Conservation (phyloP, 2,888 invertebrate genomes). For the Pogonocherus hispidulus region DNA sequence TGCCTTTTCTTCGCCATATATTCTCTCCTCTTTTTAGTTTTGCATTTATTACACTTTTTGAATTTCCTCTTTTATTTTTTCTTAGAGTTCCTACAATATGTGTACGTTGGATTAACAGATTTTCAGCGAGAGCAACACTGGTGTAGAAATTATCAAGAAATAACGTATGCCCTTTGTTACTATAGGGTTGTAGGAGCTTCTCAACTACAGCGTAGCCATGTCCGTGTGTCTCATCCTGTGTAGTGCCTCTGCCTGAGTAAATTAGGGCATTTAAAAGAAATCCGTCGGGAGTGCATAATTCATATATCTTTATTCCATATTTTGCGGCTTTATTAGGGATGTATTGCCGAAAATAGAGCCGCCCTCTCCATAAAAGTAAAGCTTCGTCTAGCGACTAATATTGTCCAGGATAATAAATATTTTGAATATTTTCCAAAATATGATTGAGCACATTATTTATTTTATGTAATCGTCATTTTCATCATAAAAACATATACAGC, state of each 20-base stretch:
- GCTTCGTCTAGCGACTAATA: slow-evolving; percentile 11
- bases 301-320: slow-evolving; percentile 21
- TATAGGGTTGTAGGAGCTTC: neutral
- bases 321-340: slow-evolving; percentile 13
- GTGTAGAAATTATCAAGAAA: slow-evolving; percentile 18
- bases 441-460: too few relatives aligned
- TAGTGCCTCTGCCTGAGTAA: slow-evolving; percentile 9
- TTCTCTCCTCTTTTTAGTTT: neutral
- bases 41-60: neutral
- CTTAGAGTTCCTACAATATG: neutral
- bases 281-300: slow-evolving; percentile 4
- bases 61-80: neutral
- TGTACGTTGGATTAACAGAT: neutral
- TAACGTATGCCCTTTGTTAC: neutral
- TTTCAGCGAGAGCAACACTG: neutral
- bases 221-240: neutral
- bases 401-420: slow-evolving; percentile 5
- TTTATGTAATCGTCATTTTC: slow-evolving; percentile 30
- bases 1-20: neutral
- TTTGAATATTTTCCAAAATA: slow-evolving; percentile 30
- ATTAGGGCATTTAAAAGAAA: neutral
- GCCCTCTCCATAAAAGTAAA: slow-evolving; percentile 5
- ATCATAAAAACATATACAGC: slow-evolving; percentile 33
- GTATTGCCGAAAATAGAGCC: slow-evolving; percentile 6
- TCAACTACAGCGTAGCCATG: neutral